Percentiles rank a stretch among this genome's conserved stretches.
Evolutionary conservation across 2,113 vertebrate genomes (phyloP).

Genomic region (Brevimyrus niger): DNA sequence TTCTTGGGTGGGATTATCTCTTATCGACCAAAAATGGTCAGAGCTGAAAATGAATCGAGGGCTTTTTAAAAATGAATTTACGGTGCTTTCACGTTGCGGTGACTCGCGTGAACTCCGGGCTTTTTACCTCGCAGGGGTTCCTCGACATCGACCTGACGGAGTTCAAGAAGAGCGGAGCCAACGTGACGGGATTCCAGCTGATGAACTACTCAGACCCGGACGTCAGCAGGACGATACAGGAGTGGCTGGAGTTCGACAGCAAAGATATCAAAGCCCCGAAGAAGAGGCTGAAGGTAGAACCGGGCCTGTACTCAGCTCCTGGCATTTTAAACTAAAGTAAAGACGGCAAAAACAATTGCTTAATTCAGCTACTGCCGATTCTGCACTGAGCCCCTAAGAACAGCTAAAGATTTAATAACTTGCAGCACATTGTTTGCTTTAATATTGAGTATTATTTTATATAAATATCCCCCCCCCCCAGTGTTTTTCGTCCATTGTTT

Average conservation of each 20-base stretch:
- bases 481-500: not conserved
- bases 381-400: not conserved
- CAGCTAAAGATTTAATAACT: not conserved
- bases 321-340: not conserved
- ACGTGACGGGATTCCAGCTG: conserved; percentile 91
- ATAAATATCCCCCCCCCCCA: not conserved
- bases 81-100: not conserved
- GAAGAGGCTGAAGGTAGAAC: conserved; percentile 75
- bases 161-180: conserved; percentile 81
- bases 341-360: not conserved
- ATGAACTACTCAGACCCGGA: conserved; percentile 75
- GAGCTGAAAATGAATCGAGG: not conserved
- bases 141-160: conserved; percentile 88
- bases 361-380: not conserved
- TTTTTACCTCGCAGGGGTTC: conserved; percentile 68
- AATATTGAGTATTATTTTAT: not conserved
- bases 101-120: not conserved
- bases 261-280: conserved; percentile 82
- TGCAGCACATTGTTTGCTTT: not conserved
- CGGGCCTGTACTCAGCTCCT: not conserved
- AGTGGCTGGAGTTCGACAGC: conserved; percentile 84
- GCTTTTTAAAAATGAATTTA: not conserved
- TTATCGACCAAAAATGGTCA: not conserved
- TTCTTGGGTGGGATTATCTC: not conserved
- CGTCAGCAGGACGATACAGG: conserved; percentile 76